These are phyloP conservation scores for Diploscapter pachys DNA, from an alignment of 1,140 invertebrate species.

Conservation along the genomic window DNA sequence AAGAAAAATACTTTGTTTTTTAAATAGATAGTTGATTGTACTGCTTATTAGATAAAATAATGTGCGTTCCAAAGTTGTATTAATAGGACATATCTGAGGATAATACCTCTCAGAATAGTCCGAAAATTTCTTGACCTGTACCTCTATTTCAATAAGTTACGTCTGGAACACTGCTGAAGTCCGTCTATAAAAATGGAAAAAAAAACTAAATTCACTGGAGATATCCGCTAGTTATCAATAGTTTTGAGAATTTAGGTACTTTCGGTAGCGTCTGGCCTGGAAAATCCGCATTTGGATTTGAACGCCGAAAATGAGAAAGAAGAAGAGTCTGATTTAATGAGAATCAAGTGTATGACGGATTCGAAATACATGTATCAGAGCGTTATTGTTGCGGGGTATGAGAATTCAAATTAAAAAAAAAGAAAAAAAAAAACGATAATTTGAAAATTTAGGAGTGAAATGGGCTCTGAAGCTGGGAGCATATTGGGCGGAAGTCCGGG, in stretches of 20 bases:
- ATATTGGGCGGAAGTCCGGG: conserved; percentile 5
- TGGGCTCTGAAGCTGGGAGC: neutral
- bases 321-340: neutral
- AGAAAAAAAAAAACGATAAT: neutral
- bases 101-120: neutral
- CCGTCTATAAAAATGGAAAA: neutral
- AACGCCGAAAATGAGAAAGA: neutral
- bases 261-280: neutral
- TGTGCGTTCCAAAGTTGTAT: conserved; percentile 10
- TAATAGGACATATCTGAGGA: conserved; percentile 7
- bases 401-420: neutral
- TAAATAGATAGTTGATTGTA: neutral
- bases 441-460: neutral
- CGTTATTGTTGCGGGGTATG: conserved; percentile 6
- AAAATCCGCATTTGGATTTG: neutral
- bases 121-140: neutral
- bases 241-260: neutral
- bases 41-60: conserved; percentile 2
- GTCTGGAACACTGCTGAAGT: conserved; percentile 3
- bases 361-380: conserved; percentile 16
- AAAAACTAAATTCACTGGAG: too few relatives aligned
- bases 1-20: neutral
- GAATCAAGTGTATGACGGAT: conserved; percentile 13
- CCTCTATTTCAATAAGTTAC: conserved; percentile 2
- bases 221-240: too few relatives aligned